Percentiles rank a stretch among this genome's conserved stretches.
Evolutionary conservation across 2,888 invertebrate species (phyloP).

Genomic region (Callyntrura guangdongensis): DNA sequence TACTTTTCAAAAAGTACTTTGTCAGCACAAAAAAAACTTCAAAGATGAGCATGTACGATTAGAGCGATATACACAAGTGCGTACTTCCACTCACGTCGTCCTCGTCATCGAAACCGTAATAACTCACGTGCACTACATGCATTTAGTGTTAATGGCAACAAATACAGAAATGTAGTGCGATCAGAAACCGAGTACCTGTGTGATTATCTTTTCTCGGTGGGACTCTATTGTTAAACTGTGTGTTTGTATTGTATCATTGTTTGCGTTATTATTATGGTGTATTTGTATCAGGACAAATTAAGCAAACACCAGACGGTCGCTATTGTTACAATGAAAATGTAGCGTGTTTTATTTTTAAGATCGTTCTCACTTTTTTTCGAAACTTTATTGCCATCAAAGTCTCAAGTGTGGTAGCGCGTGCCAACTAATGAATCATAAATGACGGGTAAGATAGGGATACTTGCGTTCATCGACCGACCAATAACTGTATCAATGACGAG

Average conservation of each 20-base stretch:
- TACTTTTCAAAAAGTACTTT: conserved; percentile 6
- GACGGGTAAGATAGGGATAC: conserved; percentile 19
- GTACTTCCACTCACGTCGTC: background rate
- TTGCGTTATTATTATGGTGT: conserved; percentile 26
- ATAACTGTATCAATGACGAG: background rate
- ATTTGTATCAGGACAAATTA: background rate
- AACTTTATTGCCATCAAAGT: conserved; percentile 41
- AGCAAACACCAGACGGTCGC: conserved; percentile 4
- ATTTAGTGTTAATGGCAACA: background rate
- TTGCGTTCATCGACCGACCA: background rate
- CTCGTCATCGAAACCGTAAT: background rate
- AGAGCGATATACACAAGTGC: background rate
- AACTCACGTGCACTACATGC: background rate
- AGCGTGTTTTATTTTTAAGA: conserved; percentile 25
- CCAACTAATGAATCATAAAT: conserved; percentile 7
- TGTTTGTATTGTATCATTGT: conserved; percentile 9
- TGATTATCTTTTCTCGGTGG: conserved; percentile 47
- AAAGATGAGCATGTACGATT: background rate
- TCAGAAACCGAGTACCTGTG: background rate
- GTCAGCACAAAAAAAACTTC: background rate
- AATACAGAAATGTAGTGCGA: background rate
- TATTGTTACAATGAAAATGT: background rate
- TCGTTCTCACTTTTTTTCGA: conserved; percentile 59
- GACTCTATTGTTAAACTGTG: conserved; percentile 53
- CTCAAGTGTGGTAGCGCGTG: conserved; percentile 6